phyloP scores from a whole-genome alignment of 1,140 invertebrate genomes.

The Xylocopa sonorina region DNA sequence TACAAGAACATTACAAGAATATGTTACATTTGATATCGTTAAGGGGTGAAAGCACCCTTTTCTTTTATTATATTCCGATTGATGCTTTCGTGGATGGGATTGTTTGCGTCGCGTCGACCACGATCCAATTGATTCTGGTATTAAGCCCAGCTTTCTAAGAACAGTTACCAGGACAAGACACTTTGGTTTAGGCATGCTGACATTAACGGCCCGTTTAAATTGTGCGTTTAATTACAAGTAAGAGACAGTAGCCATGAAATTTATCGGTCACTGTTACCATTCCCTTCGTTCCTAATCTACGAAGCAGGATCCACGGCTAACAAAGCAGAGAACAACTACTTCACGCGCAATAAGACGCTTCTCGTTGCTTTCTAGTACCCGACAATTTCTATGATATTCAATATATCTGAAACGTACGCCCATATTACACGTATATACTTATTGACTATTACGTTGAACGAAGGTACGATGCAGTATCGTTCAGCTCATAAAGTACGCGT shows the following conservation, averaged over 20 bases:
- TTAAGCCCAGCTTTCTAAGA: conserved; percentile 39
- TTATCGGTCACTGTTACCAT: conserved; percentile 79
- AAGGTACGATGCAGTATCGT: neutral
- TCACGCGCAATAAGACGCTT: conserved; percentile 61
- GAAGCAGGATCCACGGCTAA: conserved; percentile 72
- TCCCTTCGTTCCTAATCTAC: conserved; percentile 77
- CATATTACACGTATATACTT: no score
- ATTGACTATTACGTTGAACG: neutral
- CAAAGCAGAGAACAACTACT: conserved; percentile 64
- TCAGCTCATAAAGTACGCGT: conserved; percentile 46
- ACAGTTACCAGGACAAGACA: conserved; percentile 41
- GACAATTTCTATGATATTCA: conserved; percentile 34
- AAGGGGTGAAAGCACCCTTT: no score
- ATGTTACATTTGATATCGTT: no score
- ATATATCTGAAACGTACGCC: conserved; percentile 46
- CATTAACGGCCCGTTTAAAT: conserved; percentile 79
- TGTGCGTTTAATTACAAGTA: conserved; percentile 82
- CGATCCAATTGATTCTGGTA: conserved; percentile 11
- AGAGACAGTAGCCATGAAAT: conserved; percentile 78
- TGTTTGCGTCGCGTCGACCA: neutral
- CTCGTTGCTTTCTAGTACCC: conserved; percentile 59
- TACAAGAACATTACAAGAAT: no score
- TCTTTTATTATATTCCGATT: neutral
- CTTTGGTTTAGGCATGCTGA: conserved; percentile 73
- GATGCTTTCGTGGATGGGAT: neutral